A percentile compares a stretch with the other conserved stretches of the same genome.
Evolutionary conservation across 2,797 vertebrate genomes (phyloP).

Genomic region (Euphonia xanthogaster): DNA sequence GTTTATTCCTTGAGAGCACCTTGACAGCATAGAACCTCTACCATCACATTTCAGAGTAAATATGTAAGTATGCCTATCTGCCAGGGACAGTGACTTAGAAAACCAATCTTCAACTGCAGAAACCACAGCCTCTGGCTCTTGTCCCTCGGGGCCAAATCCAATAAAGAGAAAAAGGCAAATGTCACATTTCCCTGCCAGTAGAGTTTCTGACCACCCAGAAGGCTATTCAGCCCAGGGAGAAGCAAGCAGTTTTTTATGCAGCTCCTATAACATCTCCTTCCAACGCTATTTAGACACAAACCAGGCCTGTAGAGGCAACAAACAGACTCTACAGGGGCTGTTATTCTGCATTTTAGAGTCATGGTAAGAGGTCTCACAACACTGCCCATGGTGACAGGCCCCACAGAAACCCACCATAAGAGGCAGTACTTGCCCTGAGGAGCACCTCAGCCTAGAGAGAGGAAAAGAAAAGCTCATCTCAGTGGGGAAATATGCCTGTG

Average conservation of each 20-base stretch:
- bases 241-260: background rate
- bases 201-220: background rate
- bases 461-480: background rate
- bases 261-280: background rate
- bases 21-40: background rate
- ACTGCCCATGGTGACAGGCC: background rate
- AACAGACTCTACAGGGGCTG: background rate
- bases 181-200: background rate
- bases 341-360: background rate
- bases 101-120: background rate
- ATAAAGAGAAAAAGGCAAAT: background rate
- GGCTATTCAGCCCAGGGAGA: background rate
- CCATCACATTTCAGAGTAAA: background rate
- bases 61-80: background rate
- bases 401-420: background rate
- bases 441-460: background rate
- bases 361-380: background rate
- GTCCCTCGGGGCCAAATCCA: background rate
- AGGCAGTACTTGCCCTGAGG: background rate
- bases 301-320: background rate
- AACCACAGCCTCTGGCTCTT: background rate
- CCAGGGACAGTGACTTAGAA: background rate
- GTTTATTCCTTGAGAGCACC: background rate
- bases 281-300: background rate
- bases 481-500: background rate